A percentile compares a stretch with the other conserved stretches of the same genome.
phyloP scores from a whole-genome alignment of 2,888 invertebrate species.

The Pterostichus niger region DNA sequence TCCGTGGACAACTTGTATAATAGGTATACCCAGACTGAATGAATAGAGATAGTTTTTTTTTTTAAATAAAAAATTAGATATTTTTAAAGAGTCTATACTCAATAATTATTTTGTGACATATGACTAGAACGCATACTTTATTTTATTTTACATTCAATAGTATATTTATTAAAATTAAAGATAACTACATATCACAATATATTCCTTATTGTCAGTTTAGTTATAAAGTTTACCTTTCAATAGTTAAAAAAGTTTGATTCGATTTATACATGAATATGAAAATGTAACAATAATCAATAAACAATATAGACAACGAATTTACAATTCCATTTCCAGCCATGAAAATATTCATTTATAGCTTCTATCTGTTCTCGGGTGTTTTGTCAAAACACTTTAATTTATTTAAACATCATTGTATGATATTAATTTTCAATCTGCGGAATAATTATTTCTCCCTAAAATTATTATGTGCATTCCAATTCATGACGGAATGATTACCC shows the following conservation, averaged over 20 bases:
- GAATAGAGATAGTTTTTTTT: no score
- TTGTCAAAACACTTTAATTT: slow-evolving; percentile 40
- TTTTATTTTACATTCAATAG: no score
- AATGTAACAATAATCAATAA: slow-evolving; percentile 2
- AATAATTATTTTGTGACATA: no score
- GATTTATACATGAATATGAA: slow-evolving; percentile 16
- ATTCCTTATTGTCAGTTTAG: not conserved
- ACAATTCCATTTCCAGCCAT: slow-evolving; percentile 6
- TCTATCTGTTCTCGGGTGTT: slow-evolving; percentile 8
- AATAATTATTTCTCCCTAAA: slow-evolving; percentile 54
- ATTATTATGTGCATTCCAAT: slow-evolving; percentile 54
- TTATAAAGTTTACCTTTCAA: not conserved
- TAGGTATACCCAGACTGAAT: no score
- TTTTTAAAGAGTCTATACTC: no score
- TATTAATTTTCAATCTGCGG: slow-evolving; percentile 47
- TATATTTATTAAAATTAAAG: not conserved
- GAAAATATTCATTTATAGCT: slow-evolving; percentile 8
- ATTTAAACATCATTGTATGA: slow-evolving; percentile 45
- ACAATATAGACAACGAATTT: not conserved
- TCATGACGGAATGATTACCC: slow-evolving; percentile 42
- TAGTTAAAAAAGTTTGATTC: not conserved
- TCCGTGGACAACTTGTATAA: no score
- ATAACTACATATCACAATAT: not conserved
- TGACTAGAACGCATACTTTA: no score
- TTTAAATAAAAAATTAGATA: no score